A percentile compares a stretch with the other conserved stretches of the same genome.
Evolutionary conservation across 2,797 vertebrate genomes (phyloP).

Genomic region (Pelochelys cantorii): DNA sequence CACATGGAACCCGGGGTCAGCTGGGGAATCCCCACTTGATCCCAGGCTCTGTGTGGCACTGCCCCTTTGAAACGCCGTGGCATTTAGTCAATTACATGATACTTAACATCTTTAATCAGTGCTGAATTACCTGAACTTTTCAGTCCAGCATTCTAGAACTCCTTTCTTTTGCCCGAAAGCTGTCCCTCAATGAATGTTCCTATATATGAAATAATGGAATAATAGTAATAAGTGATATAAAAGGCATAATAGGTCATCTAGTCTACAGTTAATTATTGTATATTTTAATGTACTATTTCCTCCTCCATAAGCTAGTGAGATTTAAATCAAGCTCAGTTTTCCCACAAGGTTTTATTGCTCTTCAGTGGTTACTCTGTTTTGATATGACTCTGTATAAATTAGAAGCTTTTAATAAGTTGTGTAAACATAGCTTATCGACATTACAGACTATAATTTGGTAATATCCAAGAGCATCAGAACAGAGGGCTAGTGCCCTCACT

Average conservation of each 20-base stretch:
- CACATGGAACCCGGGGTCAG: no score
- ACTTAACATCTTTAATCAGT: neutral
- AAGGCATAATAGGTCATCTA: neutral
- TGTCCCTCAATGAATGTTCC: neutral
- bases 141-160: neutral
- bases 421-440: neutral
- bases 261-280: neutral
- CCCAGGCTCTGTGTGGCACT: no score
- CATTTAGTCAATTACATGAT: no score
- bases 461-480: neutral
- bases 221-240: neutral
- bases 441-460: neutral
- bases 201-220: neutral
- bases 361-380: neutral
- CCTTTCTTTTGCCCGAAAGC: neutral
- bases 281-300: neutral
- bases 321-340: neutral
- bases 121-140: neutral
- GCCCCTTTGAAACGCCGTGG: no score
- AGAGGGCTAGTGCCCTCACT: neutral
- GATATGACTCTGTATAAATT: neutral
- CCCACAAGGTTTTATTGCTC: neutral
- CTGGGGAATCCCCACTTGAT: no score
- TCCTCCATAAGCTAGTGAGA: neutral
- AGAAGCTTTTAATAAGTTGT: neutral